Percentiles rank a stretch among this genome's conserved stretches.
These are phyloP conservation scores for Chaetophractus vellerosus DNA, from an alignment of 2,797 vertebrate genomes.

Conservation along the genomic window DNA sequence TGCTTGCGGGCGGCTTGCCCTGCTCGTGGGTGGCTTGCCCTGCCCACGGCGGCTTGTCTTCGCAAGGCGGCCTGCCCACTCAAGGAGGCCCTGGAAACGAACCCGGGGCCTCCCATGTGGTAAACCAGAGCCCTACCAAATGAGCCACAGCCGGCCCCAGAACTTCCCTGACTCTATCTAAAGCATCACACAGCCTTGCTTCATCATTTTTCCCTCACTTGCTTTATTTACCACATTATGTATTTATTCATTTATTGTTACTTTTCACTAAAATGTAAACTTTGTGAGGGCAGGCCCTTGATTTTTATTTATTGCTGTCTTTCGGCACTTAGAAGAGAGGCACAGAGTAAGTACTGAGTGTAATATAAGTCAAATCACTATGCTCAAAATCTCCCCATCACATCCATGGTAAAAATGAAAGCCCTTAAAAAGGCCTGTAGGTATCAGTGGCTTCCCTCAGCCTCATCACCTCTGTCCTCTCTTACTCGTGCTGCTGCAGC, in stretches of 20 bases:
- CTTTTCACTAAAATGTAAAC: constrained; percentile 12
- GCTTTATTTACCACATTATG: neutral
- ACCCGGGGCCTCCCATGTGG: too few species aligned
- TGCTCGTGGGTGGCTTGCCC: too few species aligned
- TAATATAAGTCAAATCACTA: neutral
- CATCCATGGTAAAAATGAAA: constrained; percentile 23
- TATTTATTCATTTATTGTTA: constrained; percentile 51
- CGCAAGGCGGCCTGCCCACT: too few species aligned
- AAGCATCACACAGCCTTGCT: neutral
- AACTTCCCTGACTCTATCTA: neutral
- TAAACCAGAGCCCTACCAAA: too few species aligned
- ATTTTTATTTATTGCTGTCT: neutral
- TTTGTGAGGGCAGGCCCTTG: neutral
- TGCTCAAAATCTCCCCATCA: neutral
- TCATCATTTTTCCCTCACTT: constrained; percentile 25
- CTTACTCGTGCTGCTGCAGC: neutral
- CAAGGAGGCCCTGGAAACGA: too few species aligned
- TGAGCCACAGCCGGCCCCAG: too few species aligned
- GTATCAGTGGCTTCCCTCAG: neutral
- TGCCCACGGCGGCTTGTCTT: too few species aligned
- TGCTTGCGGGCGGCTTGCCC: too few species aligned
- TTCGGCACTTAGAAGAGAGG: neutral
- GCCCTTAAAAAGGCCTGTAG: neutral
- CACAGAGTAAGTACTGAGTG: neutral
- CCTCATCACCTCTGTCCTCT: neutral